phyloP scores from a whole-genome alignment of 2,888 invertebrate genomes.

The Patella pellucida region DNA sequence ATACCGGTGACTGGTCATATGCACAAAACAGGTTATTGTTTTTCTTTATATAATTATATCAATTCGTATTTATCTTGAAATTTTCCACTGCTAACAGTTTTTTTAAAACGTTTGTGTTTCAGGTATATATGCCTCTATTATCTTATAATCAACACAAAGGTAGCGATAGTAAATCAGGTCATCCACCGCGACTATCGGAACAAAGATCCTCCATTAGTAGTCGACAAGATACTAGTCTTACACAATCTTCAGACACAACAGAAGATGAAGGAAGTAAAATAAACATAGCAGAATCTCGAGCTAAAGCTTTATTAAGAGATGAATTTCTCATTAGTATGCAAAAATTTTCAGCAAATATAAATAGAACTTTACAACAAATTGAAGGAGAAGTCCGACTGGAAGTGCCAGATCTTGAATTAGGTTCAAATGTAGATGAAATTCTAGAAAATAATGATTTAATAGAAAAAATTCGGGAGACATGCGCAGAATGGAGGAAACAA shows the following conservation, averaged over 20 bases:
- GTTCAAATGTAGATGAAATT: conserved; percentile 69
- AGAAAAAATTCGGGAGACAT: conserved; percentile 74
- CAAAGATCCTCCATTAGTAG: conserved; percentile 46
- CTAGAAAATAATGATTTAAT: conserved; percentile 61
- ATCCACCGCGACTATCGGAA: conserved; percentile 23
- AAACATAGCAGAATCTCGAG: conserved; percentile 60
- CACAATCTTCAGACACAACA: conserved; percentile 35
- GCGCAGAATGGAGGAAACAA: conserved; percentile 74
- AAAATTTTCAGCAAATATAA: conserved; percentile 74
- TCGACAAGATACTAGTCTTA: conserved; percentile 43
- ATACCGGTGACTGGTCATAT: too few species aligned
- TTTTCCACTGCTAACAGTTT: too few species aligned
- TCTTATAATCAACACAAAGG: conserved; percentile 67
- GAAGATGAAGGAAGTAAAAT: conserved; percentile 40
- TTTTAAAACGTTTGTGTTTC: conserved; percentile 14
- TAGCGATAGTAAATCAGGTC: conserved; percentile 40
- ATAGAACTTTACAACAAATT: conserved; percentile 81
- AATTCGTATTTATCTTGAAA: too few species aligned
- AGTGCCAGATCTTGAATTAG: conserved; percentile 61
- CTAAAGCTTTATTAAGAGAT: conserved; percentile 71
- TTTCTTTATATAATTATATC: too few species aligned
- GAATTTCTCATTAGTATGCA: conserved; percentile 74
- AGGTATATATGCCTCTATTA: conserved; percentile 70
- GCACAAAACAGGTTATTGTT: too few species aligned
- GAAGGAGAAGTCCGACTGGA: conserved; percentile 79